phyloP scores from a whole-genome alignment of 2,113 vertebrate genomes.

The Todiramphus chloris region DNA sequence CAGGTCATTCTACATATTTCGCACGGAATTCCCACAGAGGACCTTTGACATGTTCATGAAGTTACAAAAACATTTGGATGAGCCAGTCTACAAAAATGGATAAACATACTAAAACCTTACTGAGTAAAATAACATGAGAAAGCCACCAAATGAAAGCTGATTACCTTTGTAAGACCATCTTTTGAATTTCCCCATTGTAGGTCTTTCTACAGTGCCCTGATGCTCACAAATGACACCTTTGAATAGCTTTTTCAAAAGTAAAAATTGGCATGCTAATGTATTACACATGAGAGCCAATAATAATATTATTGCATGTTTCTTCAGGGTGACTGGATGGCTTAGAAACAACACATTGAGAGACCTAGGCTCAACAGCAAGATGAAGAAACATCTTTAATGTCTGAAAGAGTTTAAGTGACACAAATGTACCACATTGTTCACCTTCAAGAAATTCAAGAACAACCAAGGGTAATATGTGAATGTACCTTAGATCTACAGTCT shows the following conservation, averaged over 20 bases:
- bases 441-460: background rate
- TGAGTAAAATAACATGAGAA: conserved; percentile 61
- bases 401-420: background rate
- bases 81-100: conserved; percentile 59
- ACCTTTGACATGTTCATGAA: conserved; percentile 74
- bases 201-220: background rate
- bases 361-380: background rate
- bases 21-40: conserved; percentile 79
- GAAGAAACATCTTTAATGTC: background rate
- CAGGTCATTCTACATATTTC: conserved; percentile 77
- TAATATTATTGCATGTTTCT: background rate
- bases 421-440: background rate
- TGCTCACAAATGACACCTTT: background rate
- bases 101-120: conserved; percentile 65
- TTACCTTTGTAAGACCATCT: conserved; percentile 28
- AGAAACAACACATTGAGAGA: background rate
- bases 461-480: background rate
- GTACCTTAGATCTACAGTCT: background rate
- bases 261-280: background rate
- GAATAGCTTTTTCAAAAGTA: conserved; percentile 12
- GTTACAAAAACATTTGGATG: conserved; percentile 77
- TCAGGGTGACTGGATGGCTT: background rate
- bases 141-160: conserved; percentile 17
- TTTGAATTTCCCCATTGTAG: conserved; percentile 29
- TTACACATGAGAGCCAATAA: background rate